Evolutionary conservation across 2,888 invertebrate species (phyloP), one percentile per base, ranked within the genome.

Genomic region (Poecilobothrus nobilitatus): DNA sequence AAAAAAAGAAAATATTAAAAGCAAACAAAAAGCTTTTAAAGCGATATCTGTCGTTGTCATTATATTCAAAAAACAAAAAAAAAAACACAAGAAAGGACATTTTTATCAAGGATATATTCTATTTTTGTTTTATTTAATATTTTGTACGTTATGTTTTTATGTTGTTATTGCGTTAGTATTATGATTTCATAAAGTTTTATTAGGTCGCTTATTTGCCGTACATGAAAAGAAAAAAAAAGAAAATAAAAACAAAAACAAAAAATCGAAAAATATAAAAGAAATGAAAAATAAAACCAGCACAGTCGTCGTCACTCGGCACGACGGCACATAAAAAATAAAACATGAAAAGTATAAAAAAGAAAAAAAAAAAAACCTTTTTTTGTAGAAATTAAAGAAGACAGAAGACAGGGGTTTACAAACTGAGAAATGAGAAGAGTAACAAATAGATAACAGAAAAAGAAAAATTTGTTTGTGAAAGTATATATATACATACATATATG

Each of bases 61-160:
- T 53, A 18, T 12, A 12, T 18, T 53, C 18, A 53, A 53, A 53
- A 53, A 15, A 53, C 53, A n/a, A 18, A 53, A 53, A 18, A 53
- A 18, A 53, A 12, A 53, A 18, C 15, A 53, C 3, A 53, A 12
- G 18, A 53, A 53, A 53, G 53, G 15, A 53, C 53, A 53, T 53
- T 53, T 37, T n/a, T 53, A 53, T 53, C 53, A 53, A 53, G 53
- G 53, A 53, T 53, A 53, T 53, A 53, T 53, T 53, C 53, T 53
- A 12, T 53, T 53, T 12, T 53, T 53, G 53, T n/a, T 53, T 53
- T 53, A 18, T 53, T 9, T 41, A 8, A 41, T 41, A 18, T 53
- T 53, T 18, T 53, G 37, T 37, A 1, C 18, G 1, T 18, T 53
- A 3, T 53, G 12, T 15, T 53, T 53, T 18, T 53, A 53, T 53